These are phyloP conservation scores for Centropus bengalensis DNA, from an alignment of 2,113 vertebrate species.

Conservation along the genomic window DNA sequence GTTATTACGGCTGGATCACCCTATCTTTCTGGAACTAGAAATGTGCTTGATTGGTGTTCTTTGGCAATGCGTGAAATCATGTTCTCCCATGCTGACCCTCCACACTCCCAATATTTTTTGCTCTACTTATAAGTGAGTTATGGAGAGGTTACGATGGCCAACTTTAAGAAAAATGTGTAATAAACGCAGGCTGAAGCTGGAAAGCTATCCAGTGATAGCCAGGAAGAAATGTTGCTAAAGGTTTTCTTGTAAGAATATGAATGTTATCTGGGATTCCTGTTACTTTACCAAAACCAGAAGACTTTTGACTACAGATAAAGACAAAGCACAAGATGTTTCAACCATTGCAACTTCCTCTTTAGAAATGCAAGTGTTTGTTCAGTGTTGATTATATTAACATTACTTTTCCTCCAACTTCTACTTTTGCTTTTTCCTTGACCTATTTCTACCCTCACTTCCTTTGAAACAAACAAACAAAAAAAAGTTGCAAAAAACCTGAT, in stretches of 20 bases:
- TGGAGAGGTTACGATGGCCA: background rate
- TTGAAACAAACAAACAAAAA: background rate
- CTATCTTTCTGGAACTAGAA: background rate
- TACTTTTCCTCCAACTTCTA: too few species aligned
- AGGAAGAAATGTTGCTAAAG: background rate
- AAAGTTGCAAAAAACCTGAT: background rate
- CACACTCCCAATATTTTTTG: accelerated
- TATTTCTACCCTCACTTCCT: background rate
- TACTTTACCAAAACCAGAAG: background rate
- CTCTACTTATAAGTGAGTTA: background rate
- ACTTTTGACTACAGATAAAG: background rate
- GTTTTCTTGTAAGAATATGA: background rate
- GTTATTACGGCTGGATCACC: background rate
- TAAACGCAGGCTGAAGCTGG: background rate
- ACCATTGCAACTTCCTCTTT: background rate
- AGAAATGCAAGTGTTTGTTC: background rate
- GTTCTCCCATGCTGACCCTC: background rate
- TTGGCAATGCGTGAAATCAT: accelerated
- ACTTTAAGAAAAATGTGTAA: background rate
- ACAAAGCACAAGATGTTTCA: background rate
- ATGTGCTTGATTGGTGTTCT: background rate
- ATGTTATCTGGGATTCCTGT: background rate
- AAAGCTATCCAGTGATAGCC: background rate
- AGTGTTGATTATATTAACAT: background rate
- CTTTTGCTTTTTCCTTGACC: background rate